Conservation (phyloP, 1,140 invertebrate genomes). For the Tetraneura akinire region DNA sequence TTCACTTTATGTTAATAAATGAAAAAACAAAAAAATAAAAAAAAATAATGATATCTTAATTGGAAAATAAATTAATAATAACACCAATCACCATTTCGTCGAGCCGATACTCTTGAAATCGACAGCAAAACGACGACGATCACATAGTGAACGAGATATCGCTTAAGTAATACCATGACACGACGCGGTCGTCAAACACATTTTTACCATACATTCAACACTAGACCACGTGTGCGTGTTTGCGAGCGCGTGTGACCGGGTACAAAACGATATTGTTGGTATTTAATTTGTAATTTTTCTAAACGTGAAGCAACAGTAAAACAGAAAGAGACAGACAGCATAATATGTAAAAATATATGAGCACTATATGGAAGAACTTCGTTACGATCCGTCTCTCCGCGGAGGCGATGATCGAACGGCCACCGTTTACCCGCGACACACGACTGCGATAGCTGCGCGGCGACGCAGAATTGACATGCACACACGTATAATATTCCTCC, state of each 20-base stretch:
- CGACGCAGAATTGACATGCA: conserved; percentile 5
- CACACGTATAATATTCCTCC: background rate
- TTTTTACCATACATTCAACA: conserved; percentile 45
- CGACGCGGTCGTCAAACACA: conserved; percentile 41
- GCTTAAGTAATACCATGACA: conserved; percentile 47
- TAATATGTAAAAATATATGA: too few species aligned
- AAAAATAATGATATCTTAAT: too few species aligned
- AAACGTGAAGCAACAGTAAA: conserved; percentile 13
- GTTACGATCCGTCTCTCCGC: background rate
- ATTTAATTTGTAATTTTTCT: background rate
- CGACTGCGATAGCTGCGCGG: background rate
- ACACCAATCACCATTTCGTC: conserved; percentile 48
- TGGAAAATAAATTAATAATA: too few species aligned
- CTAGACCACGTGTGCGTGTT: background rate
- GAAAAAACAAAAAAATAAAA: too few species aligned
- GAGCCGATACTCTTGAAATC: conserved; percentile 40
- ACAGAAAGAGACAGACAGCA: too few species aligned
- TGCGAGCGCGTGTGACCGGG: background rate
- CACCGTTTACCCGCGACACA: conserved; percentile 30
- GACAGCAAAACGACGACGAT: background rate
- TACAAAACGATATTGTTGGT: too few species aligned
- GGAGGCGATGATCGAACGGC: background rate
- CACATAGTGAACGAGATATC: background rate
- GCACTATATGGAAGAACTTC: conserved; percentile 23
- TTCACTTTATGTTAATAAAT: too few species aligned